Percentiles rank a stretch among this genome's conserved stretches.
Conservation (phyloP, 2,888 invertebrate genomes). For the Acleris literana region DNA sequence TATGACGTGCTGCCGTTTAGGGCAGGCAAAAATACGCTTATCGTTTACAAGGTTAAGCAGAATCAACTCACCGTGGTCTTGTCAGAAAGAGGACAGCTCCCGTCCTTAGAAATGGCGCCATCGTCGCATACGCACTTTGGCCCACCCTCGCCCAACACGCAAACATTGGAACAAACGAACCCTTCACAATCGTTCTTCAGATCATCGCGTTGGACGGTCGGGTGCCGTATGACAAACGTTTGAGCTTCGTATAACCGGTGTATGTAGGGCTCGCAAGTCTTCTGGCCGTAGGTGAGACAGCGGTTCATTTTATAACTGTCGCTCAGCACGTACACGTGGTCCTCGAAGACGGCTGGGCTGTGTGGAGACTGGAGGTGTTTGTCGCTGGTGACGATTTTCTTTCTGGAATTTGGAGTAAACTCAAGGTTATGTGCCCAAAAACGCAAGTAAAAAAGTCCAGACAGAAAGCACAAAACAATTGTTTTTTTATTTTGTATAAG, state of each 20-base stretch:
- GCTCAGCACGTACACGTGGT: constrained; percentile 88
- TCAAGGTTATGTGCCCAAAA: no score
- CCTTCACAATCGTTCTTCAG: constrained; percentile 74
- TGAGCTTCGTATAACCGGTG: constrained; percentile 68
- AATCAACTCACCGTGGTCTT: constrained; percentile 49
- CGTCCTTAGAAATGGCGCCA: constrained; percentile 59
- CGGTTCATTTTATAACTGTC: constrained; percentile 81
- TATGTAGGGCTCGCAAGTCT: constrained; percentile 70
- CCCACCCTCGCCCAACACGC: constrained; percentile 75
- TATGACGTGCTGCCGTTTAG: no score
- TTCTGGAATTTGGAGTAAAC: constrained; percentile 51
- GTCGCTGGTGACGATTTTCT: constrained; percentile 68
- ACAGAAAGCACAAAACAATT: no score
- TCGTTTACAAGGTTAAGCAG: no score
- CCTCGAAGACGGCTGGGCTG: constrained; percentile 88
- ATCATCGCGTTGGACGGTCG: constrained; percentile 58
- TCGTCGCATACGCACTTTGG: constrained; percentile 82
- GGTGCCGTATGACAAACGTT: constrained; percentile 60
- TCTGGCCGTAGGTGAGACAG: constrained; percentile 82
- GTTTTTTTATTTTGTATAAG: no score
- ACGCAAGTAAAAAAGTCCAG: no score
- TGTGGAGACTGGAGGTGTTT: constrained; percentile 82
- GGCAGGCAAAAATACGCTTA: no score
- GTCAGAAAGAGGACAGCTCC: constrained; percentile 48
- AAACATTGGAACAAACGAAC: constrained; percentile 83